Conservation (phyloP, 2,888 invertebrate species). For the Cybosia mesomella region DNA sequence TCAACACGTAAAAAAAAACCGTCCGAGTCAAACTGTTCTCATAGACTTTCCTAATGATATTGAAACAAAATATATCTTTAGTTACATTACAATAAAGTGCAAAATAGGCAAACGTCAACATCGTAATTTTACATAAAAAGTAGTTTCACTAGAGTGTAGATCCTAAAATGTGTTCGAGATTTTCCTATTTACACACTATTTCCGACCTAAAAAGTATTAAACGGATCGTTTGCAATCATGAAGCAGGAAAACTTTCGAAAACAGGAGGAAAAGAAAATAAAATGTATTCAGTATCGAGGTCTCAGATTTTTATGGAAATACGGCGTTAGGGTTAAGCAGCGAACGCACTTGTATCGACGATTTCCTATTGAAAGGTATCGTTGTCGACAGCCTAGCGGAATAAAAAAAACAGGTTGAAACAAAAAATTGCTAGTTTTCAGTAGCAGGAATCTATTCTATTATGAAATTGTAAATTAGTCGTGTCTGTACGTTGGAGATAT, state of each 20-base stretch:
- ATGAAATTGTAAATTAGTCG: too few relatives aligned
- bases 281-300: conserved; percentile 35
- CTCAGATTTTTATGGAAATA: conserved; percentile 47
- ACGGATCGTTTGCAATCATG: background rate
- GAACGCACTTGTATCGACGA: conserved; percentile 49
- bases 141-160: background rate
- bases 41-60: background rate
- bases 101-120: too few relatives aligned
- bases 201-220: background rate
- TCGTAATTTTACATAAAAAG: background rate
- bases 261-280: conserved; percentile 27
- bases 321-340: conserved; percentile 37
- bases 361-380: conserved; percentile 32
- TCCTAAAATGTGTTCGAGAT: background rate
- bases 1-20: too few relatives aligned
- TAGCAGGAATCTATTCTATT: background rate
- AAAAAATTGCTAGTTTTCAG: background rate
- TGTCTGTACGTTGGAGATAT: too few relatives aligned
- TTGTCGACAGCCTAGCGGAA: background rate
- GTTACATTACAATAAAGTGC: too few relatives aligned
- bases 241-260: conserved; percentile 10
- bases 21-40: background rate
- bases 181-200: background rate
- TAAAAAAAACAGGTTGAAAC: background rate
- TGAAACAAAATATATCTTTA: background rate